Percentiles rank a stretch among this genome's conserved stretches.
Conservation (phyloP, 2,888 invertebrate species). For the Tachina grossa region DNA sequence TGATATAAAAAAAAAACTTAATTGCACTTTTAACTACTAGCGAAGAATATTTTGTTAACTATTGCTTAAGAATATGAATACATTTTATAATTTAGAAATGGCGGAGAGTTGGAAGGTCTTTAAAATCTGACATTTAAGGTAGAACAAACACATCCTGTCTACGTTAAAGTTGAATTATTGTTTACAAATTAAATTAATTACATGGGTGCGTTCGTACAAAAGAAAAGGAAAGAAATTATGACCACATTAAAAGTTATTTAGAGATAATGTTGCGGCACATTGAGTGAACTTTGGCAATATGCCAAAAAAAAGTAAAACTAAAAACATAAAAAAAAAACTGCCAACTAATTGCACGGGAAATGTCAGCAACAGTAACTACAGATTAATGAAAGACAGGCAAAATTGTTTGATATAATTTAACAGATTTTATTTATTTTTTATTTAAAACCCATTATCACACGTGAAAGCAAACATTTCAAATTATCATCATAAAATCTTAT, state of each 20-base stretch:
- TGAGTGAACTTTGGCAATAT: constrained; percentile 60
- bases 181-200: constrained; percentile 58
- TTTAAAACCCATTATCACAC: too few species aligned
- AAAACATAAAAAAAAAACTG: constrained; percentile 17
- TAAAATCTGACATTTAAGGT: background rate
- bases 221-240: constrained; percentile 53
- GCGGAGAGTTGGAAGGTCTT: too few species aligned
- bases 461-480: too few species aligned
- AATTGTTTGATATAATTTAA: too few species aligned
- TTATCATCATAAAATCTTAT: too few species aligned
- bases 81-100: background rate
- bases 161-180: constrained; percentile 26
- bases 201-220: constrained; percentile 7
- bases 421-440: too few species aligned
- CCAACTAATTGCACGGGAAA: constrained; percentile 19
- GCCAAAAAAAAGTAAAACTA: constrained; percentile 50
- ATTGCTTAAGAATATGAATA: too few species aligned
- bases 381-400: background rate
- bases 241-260: constrained; percentile 59
- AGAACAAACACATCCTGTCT: background rate
- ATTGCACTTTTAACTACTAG: too few species aligned
- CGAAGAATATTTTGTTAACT: too few species aligned
- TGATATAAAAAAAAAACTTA: too few species aligned
- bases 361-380: background rate
- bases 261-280: constrained; percentile 43